These are phyloP conservation scores for Cerceris rybyensis DNA, from an alignment of 2,888 invertebrate species.

Conservation along the genomic window DNA sequence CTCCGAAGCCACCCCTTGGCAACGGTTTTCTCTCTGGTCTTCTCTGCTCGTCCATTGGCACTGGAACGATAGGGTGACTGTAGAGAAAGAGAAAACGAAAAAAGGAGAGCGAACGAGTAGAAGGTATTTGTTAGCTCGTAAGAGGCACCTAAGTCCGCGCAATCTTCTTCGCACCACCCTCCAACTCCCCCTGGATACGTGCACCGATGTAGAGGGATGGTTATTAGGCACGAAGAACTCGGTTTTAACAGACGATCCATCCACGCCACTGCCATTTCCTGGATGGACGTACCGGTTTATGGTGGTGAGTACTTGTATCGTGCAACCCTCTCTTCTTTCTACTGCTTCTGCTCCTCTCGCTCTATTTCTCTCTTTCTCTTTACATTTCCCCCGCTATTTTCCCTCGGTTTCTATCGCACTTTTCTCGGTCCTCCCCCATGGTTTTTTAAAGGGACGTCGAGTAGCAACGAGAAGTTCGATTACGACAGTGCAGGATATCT, in stretches of 20 bases:
- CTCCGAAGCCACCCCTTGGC: constrained; percentile 21
- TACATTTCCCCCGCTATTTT: constrained; percentile 9
- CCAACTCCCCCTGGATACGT: constrained; percentile 9
- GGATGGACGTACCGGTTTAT: constrained; percentile 22
- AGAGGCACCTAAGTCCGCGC: constrained; percentile 41
- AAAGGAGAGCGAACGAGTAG: constrained; percentile 6
- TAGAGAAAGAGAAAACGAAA: background rate
- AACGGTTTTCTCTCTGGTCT: constrained; percentile 22
- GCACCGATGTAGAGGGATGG: constrained; percentile 32
- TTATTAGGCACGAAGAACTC: constrained; percentile 53
- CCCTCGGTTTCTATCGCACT: constrained; percentile 1
- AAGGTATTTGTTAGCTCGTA: constrained; percentile 12
- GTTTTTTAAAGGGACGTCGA: constrained; percentile 54
- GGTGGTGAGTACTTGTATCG: constrained; percentile 18
- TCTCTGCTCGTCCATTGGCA: constrained; percentile 16
- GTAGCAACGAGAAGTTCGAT: constrained; percentile 67
- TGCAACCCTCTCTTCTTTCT: constrained; percentile 18
- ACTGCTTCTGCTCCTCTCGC: constrained; percentile 1
- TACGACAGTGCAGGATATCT: constrained; percentile 61
- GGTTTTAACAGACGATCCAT: constrained; percentile 30
- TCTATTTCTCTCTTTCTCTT: background rate
- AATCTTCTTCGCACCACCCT: constrained; percentile 35
- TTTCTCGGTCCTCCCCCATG: constrained; percentile 14
- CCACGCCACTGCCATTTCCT: constrained; percentile 45
- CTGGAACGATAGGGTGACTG: constrained; percentile 14